Evolutionary conservation across 2,113 vertebrate species (phyloP).

Genomic region (Dendropsophus ebraccatus): DNA sequence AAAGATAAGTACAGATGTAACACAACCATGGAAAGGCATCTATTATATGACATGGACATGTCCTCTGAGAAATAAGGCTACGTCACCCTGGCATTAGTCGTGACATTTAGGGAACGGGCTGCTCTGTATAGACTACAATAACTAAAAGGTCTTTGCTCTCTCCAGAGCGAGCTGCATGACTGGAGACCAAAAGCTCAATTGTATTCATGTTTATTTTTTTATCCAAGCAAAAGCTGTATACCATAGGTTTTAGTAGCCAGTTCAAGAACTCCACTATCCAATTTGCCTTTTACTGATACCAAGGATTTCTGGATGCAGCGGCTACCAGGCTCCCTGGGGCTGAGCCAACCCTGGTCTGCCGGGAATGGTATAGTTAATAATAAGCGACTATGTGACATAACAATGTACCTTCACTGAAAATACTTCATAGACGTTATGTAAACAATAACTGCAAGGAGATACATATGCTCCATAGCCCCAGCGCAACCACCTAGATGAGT

Average conservation of each 20-base stretch:
- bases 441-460: no score
- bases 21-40: neutral
- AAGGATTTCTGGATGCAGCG: neutral
- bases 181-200: neutral
- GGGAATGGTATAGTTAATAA: neutral
- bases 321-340: neutral
- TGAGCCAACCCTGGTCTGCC: neutral
- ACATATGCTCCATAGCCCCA: no score
- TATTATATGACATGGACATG: neutral
- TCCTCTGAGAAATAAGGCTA: neutral
- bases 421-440: no score
- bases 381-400: neutral
- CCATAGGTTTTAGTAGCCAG: neutral
- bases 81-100: neutral
- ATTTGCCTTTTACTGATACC: neutral
- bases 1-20: neutral
- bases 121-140: slow-evolving; percentile 14
- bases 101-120: slow-evolving; percentile 35
- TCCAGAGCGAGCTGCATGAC: neutral
- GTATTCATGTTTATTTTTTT: no score
- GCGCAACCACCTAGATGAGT: no score
- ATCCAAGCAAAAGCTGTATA: no score
- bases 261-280: no score
- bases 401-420: no score
- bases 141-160: neutral